Conservation (phyloP, 2,797 vertebrate genomes). For the Enteromius thamalakanensis region DNA sequence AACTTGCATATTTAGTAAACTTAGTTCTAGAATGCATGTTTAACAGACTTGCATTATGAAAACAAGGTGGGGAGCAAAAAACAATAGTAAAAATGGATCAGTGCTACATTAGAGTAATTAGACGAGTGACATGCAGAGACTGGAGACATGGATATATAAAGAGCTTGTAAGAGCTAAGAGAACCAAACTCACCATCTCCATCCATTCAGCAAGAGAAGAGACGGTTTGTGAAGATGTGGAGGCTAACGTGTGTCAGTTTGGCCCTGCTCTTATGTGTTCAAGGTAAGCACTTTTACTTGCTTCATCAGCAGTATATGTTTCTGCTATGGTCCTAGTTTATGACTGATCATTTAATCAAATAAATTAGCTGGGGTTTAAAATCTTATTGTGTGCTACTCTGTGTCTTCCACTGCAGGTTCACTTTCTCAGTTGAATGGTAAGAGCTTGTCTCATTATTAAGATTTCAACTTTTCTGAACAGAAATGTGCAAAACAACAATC, state of each 20-base stretch:
- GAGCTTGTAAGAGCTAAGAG: neutral
- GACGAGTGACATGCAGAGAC: neutral
- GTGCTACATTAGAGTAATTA: neutral
- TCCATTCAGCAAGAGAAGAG: neutral
- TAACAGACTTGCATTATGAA: neutral
- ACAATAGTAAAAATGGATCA: neutral
- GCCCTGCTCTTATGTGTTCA: conserved; percentile 13
- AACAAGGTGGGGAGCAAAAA: neutral
- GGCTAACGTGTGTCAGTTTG: conserved; percentile 24
- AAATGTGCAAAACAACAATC: neutral
- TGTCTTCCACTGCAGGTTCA: conserved; percentile 39
- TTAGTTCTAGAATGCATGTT: neutral
- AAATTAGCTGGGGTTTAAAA: neutral
- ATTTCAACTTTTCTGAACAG: neutral
- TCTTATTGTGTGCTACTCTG: neutral
- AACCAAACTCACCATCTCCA: neutral
- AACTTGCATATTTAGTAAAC: neutral
- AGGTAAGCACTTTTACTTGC: conserved; percentile 24
- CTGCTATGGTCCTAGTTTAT: neutral
- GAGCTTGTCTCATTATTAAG: neutral
- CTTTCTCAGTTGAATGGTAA: conserved; percentile 45
- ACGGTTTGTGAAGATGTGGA: conserved; percentile 37
- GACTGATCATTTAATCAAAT: neutral
- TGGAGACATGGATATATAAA: conserved; percentile 19
- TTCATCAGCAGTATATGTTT: neutral